Evolutionary conservation across 1,140 invertebrate genomes (phyloP).

Genomic region (Dendrolimus punctatus): DNA sequence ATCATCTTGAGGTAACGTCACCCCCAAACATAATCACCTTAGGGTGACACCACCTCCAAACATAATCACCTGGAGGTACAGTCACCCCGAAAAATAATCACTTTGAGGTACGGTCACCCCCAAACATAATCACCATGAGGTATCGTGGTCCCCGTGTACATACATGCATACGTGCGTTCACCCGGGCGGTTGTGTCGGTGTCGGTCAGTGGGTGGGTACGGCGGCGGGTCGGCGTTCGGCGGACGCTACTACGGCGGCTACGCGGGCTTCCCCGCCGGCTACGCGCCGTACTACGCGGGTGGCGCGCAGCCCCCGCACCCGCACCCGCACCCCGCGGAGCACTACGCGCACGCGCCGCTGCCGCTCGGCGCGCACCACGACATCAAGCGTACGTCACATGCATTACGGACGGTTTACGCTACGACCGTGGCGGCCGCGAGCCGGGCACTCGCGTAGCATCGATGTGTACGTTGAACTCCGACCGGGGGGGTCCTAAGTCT

Average conservation of each 20-base stretch:
- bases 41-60: too few species aligned
- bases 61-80: too few species aligned
- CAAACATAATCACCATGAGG: too few species aligned
- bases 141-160: too few species aligned
- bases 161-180: too few species aligned
- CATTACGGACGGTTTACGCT: not conserved
- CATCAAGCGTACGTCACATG: conserved; percentile 35
- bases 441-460: not conserved
- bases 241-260: conserved; percentile 49
- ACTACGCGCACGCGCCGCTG: conserved; percentile 10
- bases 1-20: too few species aligned
- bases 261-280: conserved; percentile 32
- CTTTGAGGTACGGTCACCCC: too few species aligned
- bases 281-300: conserved; percentile 29
- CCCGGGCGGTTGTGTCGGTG: not conserved
- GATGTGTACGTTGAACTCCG: too few species aligned
- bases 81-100: too few species aligned
- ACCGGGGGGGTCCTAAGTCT: too few species aligned
- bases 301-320: conserved; percentile 13
- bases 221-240: conserved; percentile 28
- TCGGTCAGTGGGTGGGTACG: conserved; percentile 25
- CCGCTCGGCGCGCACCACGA: conserved; percentile 13
- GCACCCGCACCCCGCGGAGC: conserved; percentile 10
- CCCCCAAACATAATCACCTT: too few species aligned
- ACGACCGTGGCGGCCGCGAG: not conserved